Conservation (phyloP, 2,797 vertebrate genomes). For the Coregonus ussuriensis region DNA sequence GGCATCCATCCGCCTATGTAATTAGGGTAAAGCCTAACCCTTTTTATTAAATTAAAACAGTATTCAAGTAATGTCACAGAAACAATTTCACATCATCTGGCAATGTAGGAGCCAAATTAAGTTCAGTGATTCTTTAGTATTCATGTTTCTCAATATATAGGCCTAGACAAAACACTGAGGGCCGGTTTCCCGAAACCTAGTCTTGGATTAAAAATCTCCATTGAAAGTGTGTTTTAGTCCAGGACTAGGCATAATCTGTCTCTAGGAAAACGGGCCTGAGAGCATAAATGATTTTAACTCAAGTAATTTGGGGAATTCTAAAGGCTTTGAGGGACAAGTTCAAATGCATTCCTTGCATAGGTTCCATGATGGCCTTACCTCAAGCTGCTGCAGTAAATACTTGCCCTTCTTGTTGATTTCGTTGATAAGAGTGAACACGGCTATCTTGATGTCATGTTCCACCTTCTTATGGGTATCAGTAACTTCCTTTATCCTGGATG, state of each 20-base stretch:
- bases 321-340: not conserved
- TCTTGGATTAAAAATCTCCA: too few relatives aligned
- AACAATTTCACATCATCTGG: not conserved
- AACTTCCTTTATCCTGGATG: conserved; percentile 92
- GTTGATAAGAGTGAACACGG: conserved; percentile 98
- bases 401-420: conserved; percentile 99
- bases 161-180: too few relatives aligned
- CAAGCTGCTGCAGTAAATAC: conserved; percentile 94
- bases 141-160: too few relatives aligned
- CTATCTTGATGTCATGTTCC: conserved; percentile 98
- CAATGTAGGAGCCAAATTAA: too few relatives aligned
- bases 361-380: conserved; percentile 77
- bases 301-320: too few relatives aligned
- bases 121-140: too few relatives aligned
- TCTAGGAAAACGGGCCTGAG: too few relatives aligned
- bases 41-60: not conserved
- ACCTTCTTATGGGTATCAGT: conserved; percentile 95
- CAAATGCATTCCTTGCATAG: not conserved
- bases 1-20: not conserved
- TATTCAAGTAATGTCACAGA: not conserved
- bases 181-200: too few relatives aligned
- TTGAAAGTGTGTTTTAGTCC: too few relatives aligned
- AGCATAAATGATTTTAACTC: too few relatives aligned
- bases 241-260: too few relatives aligned
- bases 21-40: not conserved